A percentile compares a stretch with the other conserved stretches of the same genome.
Conservation (phyloP, 1,140 invertebrate species). For the Trissolcus basalis region DNA sequence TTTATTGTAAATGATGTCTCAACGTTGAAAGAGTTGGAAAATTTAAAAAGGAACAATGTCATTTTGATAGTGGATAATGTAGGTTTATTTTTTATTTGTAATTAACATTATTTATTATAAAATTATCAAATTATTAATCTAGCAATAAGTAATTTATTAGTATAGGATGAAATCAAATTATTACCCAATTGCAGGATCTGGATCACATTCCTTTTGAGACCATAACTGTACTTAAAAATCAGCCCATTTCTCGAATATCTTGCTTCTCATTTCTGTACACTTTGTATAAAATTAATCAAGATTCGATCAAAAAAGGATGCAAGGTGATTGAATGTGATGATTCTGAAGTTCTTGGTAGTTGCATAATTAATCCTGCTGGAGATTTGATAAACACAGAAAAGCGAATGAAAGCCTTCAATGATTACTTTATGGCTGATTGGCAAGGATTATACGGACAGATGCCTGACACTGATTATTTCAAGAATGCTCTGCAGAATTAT, state of each 20-base stretch:
- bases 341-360: constrained; percentile 72
- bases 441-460: constrained; percentile 78
- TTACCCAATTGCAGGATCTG: constrained; percentile 77
- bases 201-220: constrained; percentile 87
- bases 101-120: too few species aligned
- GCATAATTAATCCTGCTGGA: constrained; percentile 82
- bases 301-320: constrained; percentile 78
- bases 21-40: constrained; percentile 67
- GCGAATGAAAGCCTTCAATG: constrained; percentile 79
- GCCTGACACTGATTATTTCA: constrained; percentile 79
- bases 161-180: neutral
- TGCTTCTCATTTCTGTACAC: constrained; percentile 83
- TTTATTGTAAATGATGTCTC: constrained; percentile 64
- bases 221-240: constrained; percentile 78
- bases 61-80: constrained; percentile 83
- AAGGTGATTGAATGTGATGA: constrained; percentile 70
- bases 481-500: constrained; percentile 77
- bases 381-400: constrained; percentile 83
- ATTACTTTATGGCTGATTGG: constrained; percentile 82
- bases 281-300: constrained; percentile 80
- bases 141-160: too few species aligned
- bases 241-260: constrained; percentile 83
- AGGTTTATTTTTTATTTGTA: constrained; percentile 44
- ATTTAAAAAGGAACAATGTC: constrained; percentile 78
- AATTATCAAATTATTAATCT: too few species aligned